phyloP scores from a whole-genome alignment of 2,797 vertebrate genomes.

The Pterois miles region DNA sequence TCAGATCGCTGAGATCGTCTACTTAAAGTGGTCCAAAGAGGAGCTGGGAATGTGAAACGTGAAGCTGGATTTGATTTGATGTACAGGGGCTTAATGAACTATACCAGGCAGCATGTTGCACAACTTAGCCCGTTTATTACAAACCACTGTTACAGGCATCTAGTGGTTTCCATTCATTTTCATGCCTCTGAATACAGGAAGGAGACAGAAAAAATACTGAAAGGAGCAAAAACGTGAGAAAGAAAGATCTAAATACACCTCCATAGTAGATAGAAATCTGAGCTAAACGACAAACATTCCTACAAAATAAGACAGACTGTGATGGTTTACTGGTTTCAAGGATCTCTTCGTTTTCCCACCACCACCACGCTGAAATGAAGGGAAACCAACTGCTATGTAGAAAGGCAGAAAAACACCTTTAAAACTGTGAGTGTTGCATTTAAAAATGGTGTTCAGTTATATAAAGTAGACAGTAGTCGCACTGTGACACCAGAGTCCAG shows the following conservation, averaged over 20 bases:
- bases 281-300: background rate
- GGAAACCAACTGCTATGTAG: background rate
- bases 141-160: background rate
- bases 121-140: background rate
- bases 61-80: background rate
- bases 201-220: background rate
- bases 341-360: too few species aligned
- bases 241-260: background rate
- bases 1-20: conserved; percentile 35
- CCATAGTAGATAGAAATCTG: background rate
- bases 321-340: background rate
- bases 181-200: background rate
- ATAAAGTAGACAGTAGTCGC: too few species aligned
- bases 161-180: background rate
- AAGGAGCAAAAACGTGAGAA: background rate
- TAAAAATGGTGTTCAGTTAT: background rate
- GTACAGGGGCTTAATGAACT: background rate
- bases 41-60: conserved; percentile 14
- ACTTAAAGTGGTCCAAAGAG: conserved; percentile 42
- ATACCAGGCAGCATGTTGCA: background rate
- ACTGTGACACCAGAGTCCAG: too few species aligned
- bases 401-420: background rate
- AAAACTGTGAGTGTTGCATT: background rate
- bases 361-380: background rate
- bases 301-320: background rate